Conservation (phyloP, 1,140 invertebrate genomes). For the Chironomus tepperi region DNA sequence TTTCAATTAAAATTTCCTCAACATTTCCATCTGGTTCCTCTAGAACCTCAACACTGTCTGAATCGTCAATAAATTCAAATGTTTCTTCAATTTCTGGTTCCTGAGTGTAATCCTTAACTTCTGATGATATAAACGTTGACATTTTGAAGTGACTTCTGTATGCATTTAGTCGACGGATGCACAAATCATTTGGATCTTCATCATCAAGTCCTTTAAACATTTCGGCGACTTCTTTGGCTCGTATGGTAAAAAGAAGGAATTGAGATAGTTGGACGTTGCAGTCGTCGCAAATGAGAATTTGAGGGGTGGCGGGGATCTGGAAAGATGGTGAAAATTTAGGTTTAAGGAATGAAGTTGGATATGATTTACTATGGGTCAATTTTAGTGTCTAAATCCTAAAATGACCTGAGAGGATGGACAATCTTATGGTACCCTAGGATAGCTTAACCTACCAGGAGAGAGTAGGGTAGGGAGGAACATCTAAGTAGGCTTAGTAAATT, state of each 20-base stretch:
- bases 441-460: too few relatives aligned
- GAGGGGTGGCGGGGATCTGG: too few relatives aligned
- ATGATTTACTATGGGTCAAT: too few relatives aligned
- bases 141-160: neutral
- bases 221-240: neutral
- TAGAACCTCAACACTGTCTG: neutral
- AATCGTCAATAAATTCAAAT: neutral
- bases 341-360: too few relatives aligned
- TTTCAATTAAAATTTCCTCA: too few relatives aligned
- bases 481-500: too few relatives aligned
- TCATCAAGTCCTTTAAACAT: neutral
- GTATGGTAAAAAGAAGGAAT: neutral
- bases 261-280: neutral
- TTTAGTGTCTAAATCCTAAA: too few relatives aligned
- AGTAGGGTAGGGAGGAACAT: too few relatives aligned
- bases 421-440: too few relatives aligned
- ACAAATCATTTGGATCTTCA: neutral
- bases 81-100: neutral
- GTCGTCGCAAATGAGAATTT: neutral
- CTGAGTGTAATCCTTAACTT: neutral
- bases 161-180: neutral
- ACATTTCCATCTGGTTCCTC: neutral
- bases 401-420: too few relatives aligned
- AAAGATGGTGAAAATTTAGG: too few relatives aligned
- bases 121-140: neutral